These are phyloP conservation scores for Heliothis virescens DNA, from an alignment of 1,140 invertebrate species.

Conservation along the genomic window DNA sequence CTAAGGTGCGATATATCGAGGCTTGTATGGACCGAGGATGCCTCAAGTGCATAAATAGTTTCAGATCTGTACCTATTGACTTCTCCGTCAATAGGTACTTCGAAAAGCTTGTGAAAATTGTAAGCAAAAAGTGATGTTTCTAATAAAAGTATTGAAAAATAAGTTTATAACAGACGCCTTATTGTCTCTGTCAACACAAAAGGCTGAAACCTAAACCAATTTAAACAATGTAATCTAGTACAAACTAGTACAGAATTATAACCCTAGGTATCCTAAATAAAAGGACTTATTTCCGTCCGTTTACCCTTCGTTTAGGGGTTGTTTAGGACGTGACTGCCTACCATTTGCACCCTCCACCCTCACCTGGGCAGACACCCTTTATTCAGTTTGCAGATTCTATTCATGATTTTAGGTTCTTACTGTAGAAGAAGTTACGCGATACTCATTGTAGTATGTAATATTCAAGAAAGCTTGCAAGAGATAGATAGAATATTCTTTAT, in stretches of 20 bases:
- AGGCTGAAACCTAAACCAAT: neutral
- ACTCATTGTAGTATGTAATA: neutral
- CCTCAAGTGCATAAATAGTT: too few species aligned
- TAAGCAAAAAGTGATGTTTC: too few species aligned
- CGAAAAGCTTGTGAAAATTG: too few species aligned
- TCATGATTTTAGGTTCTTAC: slow-evolving; percentile 46
- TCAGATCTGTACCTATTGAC: too few species aligned
- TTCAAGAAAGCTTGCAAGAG: neutral
- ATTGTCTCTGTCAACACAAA: too few species aligned
- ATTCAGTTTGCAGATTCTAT: slow-evolving; percentile 65
- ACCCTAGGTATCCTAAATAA: slow-evolving; percentile 57
- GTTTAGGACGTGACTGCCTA: slow-evolving; percentile 64
- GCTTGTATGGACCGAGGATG: too few species aligned
- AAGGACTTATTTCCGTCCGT: slow-evolving; percentile 62
- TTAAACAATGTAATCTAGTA: neutral
- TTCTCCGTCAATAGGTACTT: too few species aligned
- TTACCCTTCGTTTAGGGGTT: slow-evolving; percentile 63
- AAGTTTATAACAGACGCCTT: too few species aligned
- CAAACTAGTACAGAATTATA: slow-evolving; percentile 15
- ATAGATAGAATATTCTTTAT: too few species aligned
- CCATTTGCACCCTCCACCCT: slow-evolving; percentile 62
- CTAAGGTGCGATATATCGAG: too few species aligned
- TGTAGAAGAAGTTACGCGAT: neutral
- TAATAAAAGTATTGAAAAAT: too few species aligned
- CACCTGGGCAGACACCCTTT: slow-evolving; percentile 60